Percentiles rank a stretch among this genome's conserved stretches.
Evolutionary conservation across 2,113 vertebrate species (phyloP).

Genomic region (Panthera uncia): DNA sequence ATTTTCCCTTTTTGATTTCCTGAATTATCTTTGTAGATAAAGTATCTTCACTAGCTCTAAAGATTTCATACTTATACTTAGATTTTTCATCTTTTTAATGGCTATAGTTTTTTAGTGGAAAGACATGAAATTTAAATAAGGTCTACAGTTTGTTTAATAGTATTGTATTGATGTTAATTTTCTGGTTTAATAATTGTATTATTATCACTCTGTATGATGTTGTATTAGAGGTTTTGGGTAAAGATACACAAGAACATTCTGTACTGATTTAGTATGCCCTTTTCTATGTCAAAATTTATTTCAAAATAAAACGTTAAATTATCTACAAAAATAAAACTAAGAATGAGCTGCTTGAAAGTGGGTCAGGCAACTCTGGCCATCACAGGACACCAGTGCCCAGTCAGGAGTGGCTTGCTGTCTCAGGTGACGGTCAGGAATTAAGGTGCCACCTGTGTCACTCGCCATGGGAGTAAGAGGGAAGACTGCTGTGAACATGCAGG

Average conservation of each 20-base stretch:
- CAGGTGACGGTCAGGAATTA: neutral
- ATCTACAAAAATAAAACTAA: neutral
- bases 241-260: neutral
- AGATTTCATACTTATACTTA: neutral
- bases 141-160: neutral
- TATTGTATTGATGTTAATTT: neutral
- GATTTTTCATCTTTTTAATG: neutral
- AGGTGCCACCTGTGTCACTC: constrained; percentile 43
- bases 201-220: neutral
- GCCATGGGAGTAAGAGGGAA: constrained; percentile 81
- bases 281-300: neutral
- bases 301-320: neutral
- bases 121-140: neutral
- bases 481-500: constrained; percentile 68
- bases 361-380: neutral
- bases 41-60: neutral
- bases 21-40: neutral
- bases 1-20: neutral
- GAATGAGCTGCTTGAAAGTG: neutral
- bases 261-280: neutral
- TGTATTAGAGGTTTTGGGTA: neutral
- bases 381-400: neutral
- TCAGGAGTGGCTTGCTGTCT: neutral
- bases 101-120: neutral
- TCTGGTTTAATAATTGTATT: neutral